These are phyloP conservation scores for Nineta flava DNA, from an alignment of 2,888 invertebrate genomes.

Conservation along the genomic window DNA sequence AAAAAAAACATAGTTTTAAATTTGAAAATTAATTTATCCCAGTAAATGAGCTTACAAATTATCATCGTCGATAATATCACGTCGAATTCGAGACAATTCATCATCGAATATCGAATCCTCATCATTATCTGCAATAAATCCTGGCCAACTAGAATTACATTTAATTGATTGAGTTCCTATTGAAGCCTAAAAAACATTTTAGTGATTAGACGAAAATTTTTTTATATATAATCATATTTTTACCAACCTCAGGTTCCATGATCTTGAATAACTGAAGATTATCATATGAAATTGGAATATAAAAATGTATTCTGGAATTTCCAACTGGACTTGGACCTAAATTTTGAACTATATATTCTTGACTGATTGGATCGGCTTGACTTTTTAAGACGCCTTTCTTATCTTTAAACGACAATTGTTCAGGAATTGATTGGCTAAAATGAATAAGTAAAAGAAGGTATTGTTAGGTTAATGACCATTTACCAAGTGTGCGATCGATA, in stretches of 20 bases:
- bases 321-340: constrained; percentile 3
- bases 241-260: background rate
- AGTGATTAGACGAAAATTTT: background rate
- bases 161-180: background rate
- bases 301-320: background rate
- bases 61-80: no score
- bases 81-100: no score
- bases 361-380: background rate
- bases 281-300: background rate
- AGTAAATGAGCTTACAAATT: no score
- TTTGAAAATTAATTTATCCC: no score
- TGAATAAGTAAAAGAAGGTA: no score
- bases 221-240: background rate
- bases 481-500: no score
- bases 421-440: constrained; percentile 2
- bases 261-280: background rate
- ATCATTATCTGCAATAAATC: background rate
- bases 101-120: background rate
- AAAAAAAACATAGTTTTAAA: no score
- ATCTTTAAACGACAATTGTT: background rate
- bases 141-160: background rate
- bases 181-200: background rate
- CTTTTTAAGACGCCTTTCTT: background rate
- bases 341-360: constrained; percentile 1
- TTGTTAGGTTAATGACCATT: no score